phyloP scores from a whole-genome alignment of 2,113 vertebrate species.

The Urocynchramus pylzowi region DNA sequence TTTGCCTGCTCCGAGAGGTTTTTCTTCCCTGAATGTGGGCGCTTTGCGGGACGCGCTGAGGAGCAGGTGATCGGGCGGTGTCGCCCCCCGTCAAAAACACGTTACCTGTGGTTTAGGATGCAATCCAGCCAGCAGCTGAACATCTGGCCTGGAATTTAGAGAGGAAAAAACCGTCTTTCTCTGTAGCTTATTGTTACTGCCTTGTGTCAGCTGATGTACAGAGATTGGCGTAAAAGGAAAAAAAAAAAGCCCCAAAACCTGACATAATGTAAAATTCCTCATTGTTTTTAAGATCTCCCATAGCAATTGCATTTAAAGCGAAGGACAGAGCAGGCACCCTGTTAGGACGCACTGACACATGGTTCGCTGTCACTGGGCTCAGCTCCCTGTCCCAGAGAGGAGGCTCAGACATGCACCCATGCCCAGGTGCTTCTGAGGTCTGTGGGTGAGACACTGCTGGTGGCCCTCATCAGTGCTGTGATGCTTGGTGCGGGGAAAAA shows the following conservation, averaged over 20 bases:
- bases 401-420: not conserved
- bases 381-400: accelerated
- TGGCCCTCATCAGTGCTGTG: not conserved
- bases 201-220: not conserved
- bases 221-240: not conserved
- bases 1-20: accelerated
- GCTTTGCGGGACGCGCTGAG: not conserved
- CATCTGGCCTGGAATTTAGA: not conserved
- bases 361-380: not conserved
- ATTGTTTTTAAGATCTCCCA: not conserved
- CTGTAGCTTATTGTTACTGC: not conserved
- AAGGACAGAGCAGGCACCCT: not conserved
- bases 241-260: accelerated
- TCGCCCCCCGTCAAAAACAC: accelerated
- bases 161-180: not conserved
- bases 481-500: not conserved
- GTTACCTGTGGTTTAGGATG: accelerated
- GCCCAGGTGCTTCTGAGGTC: not conserved
- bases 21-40: accelerated
- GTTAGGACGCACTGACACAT: accelerated
- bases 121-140: not conserved
- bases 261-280: not conserved
- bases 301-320: too few relatives aligned
- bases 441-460: not conserved
- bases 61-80: not conserved